Base-by-base conservation (phyloP, 2,888 invertebrate genomes). In the Volucella bombylans region DNA sequence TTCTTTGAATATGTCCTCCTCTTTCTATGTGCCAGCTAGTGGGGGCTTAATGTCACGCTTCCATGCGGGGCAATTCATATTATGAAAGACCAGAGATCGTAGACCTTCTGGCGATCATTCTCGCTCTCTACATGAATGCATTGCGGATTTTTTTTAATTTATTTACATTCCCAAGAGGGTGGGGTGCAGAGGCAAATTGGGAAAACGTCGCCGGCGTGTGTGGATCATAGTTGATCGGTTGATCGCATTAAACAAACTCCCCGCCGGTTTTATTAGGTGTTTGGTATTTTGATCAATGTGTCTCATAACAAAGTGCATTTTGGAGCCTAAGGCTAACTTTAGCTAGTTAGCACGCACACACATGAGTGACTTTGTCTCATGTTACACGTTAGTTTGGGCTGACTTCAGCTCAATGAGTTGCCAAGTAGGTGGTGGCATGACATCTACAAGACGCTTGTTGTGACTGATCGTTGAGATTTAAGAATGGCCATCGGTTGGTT, bases 261-360 rank as follows among this genome's bases (percentile, higher is more conserved):
- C 86, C 73, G 77, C 73, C 49, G 81, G 81, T 78, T 86, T 86
- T 86, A 86, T 86, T 86, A 82, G 86, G 86, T 86, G 86, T 86
- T 86, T 86, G 23, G 86, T 81, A 61, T 81, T 86, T 86, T 86
- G 86, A 86, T 86, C 81, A 86, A 86, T 77, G 81, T 67, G 78
- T 64, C 81, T 61, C 74, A 80, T 85, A 85, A 80, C 67, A 67
- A 71, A 76, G 67, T 80, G 76, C 85, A 80, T 71, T 85, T 54
- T 47, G 14, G 62, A 68, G 57, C 57, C 71, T 52, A 11, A 18
- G 65, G 72, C 67, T 47, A 38, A 62, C 8, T 50, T 64, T 11
- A 45, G 2, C 8, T 52, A 11, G 9, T 15, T 23, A 43, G 45
- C 47, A 38, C 11, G 59, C 55, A 77, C 49, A 57, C 52, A 77